phyloP scores from a whole-genome alignment of 2,888 invertebrate species.

The Stratiomys singularior region DNA sequence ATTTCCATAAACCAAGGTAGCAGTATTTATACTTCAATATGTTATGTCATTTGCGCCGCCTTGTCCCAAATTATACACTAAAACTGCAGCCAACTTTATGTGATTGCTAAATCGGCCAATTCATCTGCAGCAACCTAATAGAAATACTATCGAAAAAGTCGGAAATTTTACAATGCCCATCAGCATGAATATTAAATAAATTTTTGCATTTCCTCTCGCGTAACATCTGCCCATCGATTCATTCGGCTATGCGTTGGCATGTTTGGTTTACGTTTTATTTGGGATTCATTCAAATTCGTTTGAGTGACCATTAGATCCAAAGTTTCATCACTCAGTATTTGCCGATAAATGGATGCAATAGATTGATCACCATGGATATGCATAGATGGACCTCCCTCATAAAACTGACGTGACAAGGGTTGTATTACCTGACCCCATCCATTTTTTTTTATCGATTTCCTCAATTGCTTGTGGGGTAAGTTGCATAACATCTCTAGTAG shows the following conservation, averaged over 20 bases:
- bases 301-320: background rate
- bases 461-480: too few relatives aligned
- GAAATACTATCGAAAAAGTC: too few relatives aligned
- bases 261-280: slow-evolving; percentile 22
- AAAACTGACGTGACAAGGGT: slow-evolving; percentile 13
- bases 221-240: background rate
- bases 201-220: slow-evolving; percentile 8
- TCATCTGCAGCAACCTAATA: too few relatives aligned
- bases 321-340: background rate
- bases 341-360: too few relatives aligned
- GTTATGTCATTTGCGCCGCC: too few relatives aligned
- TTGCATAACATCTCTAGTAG: too few relatives aligned
- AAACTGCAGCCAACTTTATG: too few relatives aligned
- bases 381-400: background rate
- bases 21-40: too few relatives aligned
- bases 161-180: slow-evolving; percentile 17
- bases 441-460: slow-evolving; percentile 9
- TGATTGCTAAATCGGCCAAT: too few relatives aligned
- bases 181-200: slow-evolving; percentile 1
- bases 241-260: background rate
- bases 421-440: background rate
- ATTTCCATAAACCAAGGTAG: too few relatives aligned
- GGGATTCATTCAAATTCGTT: background rate
- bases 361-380: background rate
- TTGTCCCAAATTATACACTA: too few relatives aligned